Percentiles rank a stretch among this genome's conserved stretches.
Evolutionary conservation across 2,113 vertebrate genomes (phyloP).

Genomic region (Prinia subflava): DNA sequence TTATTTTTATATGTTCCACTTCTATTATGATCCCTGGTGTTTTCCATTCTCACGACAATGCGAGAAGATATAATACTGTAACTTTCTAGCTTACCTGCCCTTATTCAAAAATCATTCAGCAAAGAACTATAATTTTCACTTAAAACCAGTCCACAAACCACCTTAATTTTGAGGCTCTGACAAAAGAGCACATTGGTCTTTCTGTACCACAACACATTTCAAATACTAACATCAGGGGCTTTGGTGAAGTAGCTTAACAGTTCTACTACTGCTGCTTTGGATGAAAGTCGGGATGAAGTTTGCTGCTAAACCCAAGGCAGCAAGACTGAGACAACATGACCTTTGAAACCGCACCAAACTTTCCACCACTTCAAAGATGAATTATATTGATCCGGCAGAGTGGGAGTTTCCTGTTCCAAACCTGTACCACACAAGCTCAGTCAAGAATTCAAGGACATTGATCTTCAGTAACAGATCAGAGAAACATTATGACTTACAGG

Average conservation of each 20-base stretch:
- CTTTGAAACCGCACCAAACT: not conserved
- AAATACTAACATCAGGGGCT: not conserved
- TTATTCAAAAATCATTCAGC: not conserved
- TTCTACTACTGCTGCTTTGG: not conserved
- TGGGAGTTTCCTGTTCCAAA: not conserved
- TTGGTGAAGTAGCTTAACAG: not conserved
- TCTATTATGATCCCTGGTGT: not conserved
- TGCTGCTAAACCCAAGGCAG: not conserved
- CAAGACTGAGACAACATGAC: not conserved
- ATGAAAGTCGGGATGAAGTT: not conserved
- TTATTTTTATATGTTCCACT: constrained; percentile 24
- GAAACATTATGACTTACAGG: not conserved
- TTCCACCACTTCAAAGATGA: not conserved
- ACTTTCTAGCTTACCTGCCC: not conserved
- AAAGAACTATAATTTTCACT: not conserved
- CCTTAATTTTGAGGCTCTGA: not conserved
- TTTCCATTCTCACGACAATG: not conserved
- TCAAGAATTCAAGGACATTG: not conserved
- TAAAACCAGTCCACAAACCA: not conserved
- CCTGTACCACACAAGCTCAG: not conserved
- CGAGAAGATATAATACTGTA: not conserved
- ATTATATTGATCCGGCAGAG: not conserved
- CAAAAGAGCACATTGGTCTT: not conserved
- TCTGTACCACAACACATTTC: not conserved
- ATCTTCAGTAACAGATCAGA: not conserved